phyloP scores from a whole-genome alignment of 2,113 vertebrate species.

The Menidia beryllina region DNA sequence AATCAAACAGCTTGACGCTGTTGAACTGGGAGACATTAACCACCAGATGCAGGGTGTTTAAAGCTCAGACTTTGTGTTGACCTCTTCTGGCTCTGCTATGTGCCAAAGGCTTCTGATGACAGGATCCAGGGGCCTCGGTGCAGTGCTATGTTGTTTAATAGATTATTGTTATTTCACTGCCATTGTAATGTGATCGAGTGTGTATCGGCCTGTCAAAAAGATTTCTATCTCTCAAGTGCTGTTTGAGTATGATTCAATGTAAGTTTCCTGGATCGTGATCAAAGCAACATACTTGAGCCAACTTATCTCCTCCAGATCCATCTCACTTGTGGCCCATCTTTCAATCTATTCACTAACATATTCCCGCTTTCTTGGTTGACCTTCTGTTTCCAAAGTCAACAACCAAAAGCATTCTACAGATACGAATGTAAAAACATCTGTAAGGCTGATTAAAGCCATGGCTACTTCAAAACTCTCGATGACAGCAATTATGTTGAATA shows the following conservation, averaged over 20 bases:
- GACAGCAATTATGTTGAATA: slow-evolving; percentile 22
- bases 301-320: slow-evolving; percentile 46
- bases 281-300: slow-evolving; percentile 59
- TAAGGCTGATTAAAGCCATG: slow-evolving; percentile 2
- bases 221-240: slow-evolving; percentile 67
- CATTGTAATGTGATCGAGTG: slow-evolving; percentile 77
- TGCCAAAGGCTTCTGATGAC: slow-evolving; percentile 56
- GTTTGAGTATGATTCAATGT: slow-evolving; percentile 70
- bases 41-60: slow-evolving; percentile 53
- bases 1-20: slow-evolving; percentile 75
- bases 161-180: slow-evolving; percentile 75
- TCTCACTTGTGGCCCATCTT: slow-evolving; percentile 37
- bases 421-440: slow-evolving; percentile 15
- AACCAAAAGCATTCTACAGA: slow-evolving; percentile 29
- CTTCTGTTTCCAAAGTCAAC: slow-evolving; percentile 39
- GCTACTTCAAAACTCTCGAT: slow-evolving; percentile 20
- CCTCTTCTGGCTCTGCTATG: slow-evolving; percentile 50
- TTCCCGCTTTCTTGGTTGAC: slow-evolving; percentile 21
- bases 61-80: slow-evolving; percentile 54
- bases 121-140: slow-evolving; percentile 54
- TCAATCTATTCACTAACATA: slow-evolving; percentile 24
- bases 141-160: slow-evolving; percentile 70
- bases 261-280: slow-evolving; percentile 78
- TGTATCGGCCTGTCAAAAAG: slow-evolving; percentile 67
- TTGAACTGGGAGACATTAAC: slow-evolving; percentile 52